Conservation (phyloP, 2,888 invertebrate species). For the Camptogramma bilineatum region DNA sequence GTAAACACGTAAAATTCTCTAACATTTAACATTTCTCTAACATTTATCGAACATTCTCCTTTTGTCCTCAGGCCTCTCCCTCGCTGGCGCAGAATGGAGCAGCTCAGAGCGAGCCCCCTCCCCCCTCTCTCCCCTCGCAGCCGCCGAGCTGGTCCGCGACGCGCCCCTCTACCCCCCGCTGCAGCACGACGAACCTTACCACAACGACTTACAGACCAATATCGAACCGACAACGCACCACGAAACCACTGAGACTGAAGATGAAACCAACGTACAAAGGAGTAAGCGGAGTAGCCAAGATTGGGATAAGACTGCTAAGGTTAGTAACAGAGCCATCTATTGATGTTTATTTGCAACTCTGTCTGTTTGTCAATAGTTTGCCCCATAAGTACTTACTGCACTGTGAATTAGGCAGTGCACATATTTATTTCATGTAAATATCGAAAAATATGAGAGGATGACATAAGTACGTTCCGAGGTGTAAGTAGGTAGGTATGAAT, state of each 20-base stretch:
- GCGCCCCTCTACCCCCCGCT: constrained; percentile 61
- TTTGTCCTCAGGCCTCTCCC: constrained; percentile 62
- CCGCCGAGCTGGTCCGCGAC: constrained; percentile 68
- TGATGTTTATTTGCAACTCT: background rate
- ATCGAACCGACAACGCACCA: constrained; percentile 58
- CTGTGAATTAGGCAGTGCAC: too few species aligned
- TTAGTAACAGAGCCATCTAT: constrained; percentile 41
- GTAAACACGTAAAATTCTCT: too few species aligned
- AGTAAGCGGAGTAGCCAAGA: constrained; percentile 68
- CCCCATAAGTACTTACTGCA: too few species aligned
- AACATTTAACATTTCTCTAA: too few species aligned
- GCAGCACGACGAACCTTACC: constrained; percentile 47
- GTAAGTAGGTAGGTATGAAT: too few species aligned
- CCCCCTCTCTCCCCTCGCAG: constrained; percentile 55
- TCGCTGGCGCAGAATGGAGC: constrained; percentile 57
- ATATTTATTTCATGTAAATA: too few species aligned
- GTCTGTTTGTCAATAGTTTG: background rate
- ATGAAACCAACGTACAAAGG: constrained; percentile 59
- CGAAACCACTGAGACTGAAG: constrained; percentile 54
- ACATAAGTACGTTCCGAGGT: too few species aligned
- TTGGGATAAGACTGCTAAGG: constrained; percentile 67
- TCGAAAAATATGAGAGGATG: too few species aligned
- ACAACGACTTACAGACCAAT: constrained; percentile 59
- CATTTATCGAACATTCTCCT: background rate
- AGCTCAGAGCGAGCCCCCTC: constrained; percentile 61